Conservation (phyloP, 2,113 vertebrate species). For the Tetraodon nigroviridis region DNA sequence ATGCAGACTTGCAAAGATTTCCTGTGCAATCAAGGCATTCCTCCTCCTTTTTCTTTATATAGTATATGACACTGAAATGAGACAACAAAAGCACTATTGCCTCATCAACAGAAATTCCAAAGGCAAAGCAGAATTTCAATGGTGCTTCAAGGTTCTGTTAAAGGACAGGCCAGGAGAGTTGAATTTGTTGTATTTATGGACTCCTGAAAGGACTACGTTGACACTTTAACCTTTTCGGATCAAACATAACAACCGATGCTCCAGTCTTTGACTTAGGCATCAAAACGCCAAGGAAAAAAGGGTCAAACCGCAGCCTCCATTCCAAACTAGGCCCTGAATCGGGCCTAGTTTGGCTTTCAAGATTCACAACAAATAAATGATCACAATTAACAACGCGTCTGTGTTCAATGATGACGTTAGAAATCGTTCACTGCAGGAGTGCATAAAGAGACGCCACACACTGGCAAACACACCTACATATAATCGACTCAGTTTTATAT, state of each 20-base stretch:
- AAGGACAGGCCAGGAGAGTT: constrained; percentile 62
- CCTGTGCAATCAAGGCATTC: constrained; percentile 66
- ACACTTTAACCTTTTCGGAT: constrained; percentile 63
- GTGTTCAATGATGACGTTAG: too few species aligned
- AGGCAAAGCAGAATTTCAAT: constrained; percentile 74
- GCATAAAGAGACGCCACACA: too few species aligned
- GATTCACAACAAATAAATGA: background rate
- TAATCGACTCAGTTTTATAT: too few species aligned
- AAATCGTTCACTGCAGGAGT: background rate
- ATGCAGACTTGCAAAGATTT: constrained; percentile 53
- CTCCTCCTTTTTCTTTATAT: constrained; percentile 69
- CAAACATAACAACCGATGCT: constrained; percentile 39
- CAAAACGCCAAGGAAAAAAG: constrained; percentile 16
- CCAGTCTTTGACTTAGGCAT: constrained; percentile 47
- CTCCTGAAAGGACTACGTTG: constrained; percentile 46
- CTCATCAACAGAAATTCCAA: constrained; percentile 75
- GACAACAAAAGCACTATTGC: constrained; percentile 65
- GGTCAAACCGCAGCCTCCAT: constrained; percentile 20
- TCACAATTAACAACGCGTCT: too few species aligned
- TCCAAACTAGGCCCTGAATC: too few species aligned
- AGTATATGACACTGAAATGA: constrained; percentile 71
- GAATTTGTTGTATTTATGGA: constrained; percentile 62
- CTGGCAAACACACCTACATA: too few species aligned
- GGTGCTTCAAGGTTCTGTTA: constrained; percentile 70
- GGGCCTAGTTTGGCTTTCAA: background rate